Evolutionary conservation across 2,888 invertebrate genomes (phyloP).

Genomic region (Habroteleia sp.): DNA sequence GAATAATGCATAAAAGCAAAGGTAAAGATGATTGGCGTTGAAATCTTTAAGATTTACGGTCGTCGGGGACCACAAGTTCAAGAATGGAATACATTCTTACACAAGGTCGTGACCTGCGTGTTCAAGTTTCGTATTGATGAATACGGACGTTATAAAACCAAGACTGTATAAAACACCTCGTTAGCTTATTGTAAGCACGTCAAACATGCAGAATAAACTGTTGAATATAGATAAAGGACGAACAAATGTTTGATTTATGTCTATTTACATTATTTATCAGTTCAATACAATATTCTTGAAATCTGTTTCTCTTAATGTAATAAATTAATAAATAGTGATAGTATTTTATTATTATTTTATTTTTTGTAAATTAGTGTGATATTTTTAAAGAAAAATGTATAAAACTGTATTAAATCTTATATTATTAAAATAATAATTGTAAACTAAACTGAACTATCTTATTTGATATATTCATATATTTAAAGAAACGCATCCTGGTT

Average conservation of each 20-base stretch:
- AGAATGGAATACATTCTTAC: conserved; percentile 65
- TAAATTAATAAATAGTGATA: too few relatives aligned
- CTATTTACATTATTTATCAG: conserved; percentile 43
- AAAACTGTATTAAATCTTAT: too few relatives aligned
- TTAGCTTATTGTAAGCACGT: conserved; percentile 64
- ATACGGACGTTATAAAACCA: conserved; percentile 58
- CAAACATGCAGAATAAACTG: conserved; percentile 60
- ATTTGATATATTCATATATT: too few relatives aligned
- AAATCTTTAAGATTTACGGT: conserved; percentile 73
- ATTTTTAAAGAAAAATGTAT: too few relatives aligned
- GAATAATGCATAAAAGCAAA: conserved; percentile 59
- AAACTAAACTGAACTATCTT: too few relatives aligned
- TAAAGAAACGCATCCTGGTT: too few relatives aligned
- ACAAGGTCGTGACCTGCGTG: conserved; percentile 63
- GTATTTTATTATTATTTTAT: too few relatives aligned
- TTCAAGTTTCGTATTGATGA: conserved; percentile 64
- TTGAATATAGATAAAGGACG: conserved; percentile 29
- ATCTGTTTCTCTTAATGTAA: conserved; percentile 24
- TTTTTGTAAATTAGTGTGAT: too few relatives aligned
- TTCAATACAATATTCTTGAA: conserved; percentile 15
- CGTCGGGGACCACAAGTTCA: conserved; percentile 67
- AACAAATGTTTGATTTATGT: conserved; percentile 47
- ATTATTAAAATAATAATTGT: too few relatives aligned
- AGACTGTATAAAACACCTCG: conserved; percentile 65
- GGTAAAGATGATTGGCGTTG: conserved; percentile 74